Evolutionary conservation across 2,113 vertebrate species (phyloP).

Genomic region (Myotis yumanensis): DNA sequence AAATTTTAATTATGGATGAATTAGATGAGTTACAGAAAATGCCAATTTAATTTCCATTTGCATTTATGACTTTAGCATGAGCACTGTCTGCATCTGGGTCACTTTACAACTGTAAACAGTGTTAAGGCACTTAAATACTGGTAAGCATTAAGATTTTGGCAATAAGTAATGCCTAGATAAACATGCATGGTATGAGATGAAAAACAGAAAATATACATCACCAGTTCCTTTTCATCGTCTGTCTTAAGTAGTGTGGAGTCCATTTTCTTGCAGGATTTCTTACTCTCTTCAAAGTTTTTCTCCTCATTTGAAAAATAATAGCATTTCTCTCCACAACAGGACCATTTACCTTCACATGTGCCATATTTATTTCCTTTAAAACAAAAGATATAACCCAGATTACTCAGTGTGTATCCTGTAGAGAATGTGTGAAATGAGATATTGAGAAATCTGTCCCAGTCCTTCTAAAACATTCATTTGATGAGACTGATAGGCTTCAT

Average conservation of each 20-base stretch:
- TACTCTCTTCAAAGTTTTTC: conserved; percentile 3
- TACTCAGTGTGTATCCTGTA: not conserved
- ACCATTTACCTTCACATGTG: not conserved
- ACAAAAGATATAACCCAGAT: not conserved
- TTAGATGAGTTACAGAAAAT: not conserved
- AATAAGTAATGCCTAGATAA: not conserved
- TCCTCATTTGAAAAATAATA: not conserved
- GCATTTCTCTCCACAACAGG: not conserved
- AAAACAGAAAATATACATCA: not conserved
- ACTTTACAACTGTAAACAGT: not conserved
- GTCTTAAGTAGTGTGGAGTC: not conserved
- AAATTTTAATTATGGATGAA: not conserved
- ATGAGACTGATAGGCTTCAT: not conserved
- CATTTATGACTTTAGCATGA: not conserved
- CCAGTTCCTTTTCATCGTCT: not conserved
- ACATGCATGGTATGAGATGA: not conserved
- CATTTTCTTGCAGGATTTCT: not conserved
- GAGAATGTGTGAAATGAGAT: not conserved
- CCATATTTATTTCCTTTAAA: not conserved
- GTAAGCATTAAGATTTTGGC: not conserved
- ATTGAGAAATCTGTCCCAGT: not conserved
- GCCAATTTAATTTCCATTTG: not conserved
- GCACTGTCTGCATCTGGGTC: not conserved
- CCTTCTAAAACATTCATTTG: not conserved
- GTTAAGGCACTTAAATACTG: not conserved